phyloP scores from a whole-genome alignment of 2,113 vertebrate genomes.

The Pelmatolapia mariae region DNA sequence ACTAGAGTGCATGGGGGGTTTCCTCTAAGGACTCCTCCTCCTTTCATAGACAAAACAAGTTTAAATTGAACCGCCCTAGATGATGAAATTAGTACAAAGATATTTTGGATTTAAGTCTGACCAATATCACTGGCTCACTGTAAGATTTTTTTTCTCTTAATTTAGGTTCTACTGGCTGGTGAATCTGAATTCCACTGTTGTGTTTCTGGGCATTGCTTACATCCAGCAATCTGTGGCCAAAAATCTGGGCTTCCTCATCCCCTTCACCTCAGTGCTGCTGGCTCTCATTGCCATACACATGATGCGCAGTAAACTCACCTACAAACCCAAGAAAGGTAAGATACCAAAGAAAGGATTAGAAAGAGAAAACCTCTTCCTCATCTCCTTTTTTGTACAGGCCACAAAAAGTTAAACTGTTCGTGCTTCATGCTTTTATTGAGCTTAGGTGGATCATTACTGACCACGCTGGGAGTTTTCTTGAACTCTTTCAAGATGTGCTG shows the following conservation, averaged over 20 bases:
- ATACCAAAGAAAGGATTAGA: background rate
- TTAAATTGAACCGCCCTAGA: background rate
- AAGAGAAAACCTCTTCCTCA: background rate
- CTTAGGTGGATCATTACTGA: slow-evolving; percentile 71
- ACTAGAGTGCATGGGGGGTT: background rate
- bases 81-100: background rate
- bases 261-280: slow-evolving; percentile 82
- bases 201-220: slow-evolving; percentile 89
- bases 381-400: background rate
- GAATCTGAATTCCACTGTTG: slow-evolving; percentile 81
- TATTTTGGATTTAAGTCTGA: background rate
- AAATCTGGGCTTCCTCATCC: slow-evolving; percentile 84
- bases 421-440: background rate
- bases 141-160: background rate
- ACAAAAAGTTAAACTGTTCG: background rate
- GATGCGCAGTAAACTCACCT: slow-evolving; percentile 81
- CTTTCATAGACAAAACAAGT: background rate
- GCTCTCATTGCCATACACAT: slow-evolving; percentile 83
- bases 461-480: slow-evolving; percentile 73
- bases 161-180: slow-evolving; percentile 88
- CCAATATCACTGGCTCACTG: fast-evolving
- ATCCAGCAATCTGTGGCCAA: slow-evolving; percentile 83
- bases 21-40: fast-evolving
- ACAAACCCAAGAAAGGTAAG: slow-evolving; percentile 82
- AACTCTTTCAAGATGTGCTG: slow-evolving; percentile 74